These are phyloP conservation scores for Athalia cordata DNA, from an alignment of 2,888 invertebrate species.

Conservation along the genomic window DNA sequence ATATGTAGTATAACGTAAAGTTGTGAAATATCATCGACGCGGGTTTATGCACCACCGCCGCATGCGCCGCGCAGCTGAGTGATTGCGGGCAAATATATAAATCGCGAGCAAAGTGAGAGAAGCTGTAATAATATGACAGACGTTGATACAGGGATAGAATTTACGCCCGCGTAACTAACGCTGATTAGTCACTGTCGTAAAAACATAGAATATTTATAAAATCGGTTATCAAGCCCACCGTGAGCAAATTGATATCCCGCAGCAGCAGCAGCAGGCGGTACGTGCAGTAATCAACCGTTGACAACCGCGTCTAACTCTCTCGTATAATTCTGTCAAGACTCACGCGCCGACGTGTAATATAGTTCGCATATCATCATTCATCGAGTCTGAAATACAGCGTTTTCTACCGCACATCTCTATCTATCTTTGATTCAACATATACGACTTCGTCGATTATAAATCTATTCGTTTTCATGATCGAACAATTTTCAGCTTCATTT, in stretches of 20 bases:
- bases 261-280: too few species aligned
- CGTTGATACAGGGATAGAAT: slow-evolving; percentile 11
- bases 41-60: too few species aligned
- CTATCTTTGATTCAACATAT: too few species aligned
- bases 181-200: not conserved
- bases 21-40: too few species aligned
- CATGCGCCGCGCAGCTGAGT: too few species aligned
- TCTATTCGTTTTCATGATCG: not conserved
- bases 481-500: too few species aligned
- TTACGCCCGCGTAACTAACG: slow-evolving; percentile 24
- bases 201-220: not conserved
- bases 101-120: too few species aligned
- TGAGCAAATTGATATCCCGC: not conserved
- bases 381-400: not conserved
- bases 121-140: not conserved
- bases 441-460: too few species aligned
- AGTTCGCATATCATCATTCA: not conserved
- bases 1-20: not conserved
- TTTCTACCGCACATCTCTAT: too few species aligned
- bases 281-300: slow-evolving; percentile 1
- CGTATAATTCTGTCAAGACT: not conserved
- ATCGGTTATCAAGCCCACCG: slow-evolving; percentile 32
- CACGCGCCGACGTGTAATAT: not conserved
- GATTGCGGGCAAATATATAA: too few species aligned
- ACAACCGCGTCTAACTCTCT: slow-evolving; percentile 12